A percentile compares a stretch with the other conserved stretches of the same genome.
These are phyloP conservation scores for Acanthurus tractus DNA, from an alignment of 2,797 vertebrate species.

Conservation along the genomic window DNA sequence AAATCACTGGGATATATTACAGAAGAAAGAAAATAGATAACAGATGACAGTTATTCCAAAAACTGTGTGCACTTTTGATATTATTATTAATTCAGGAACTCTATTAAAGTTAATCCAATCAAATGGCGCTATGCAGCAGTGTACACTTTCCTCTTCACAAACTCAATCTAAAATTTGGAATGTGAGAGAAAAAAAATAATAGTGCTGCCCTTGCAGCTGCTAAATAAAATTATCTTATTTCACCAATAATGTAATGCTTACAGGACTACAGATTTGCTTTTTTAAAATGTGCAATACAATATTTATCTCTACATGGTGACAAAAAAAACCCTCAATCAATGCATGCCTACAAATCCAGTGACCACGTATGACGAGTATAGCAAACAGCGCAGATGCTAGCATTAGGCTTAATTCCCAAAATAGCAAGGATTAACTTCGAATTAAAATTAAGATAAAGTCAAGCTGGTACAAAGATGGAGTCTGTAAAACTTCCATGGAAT, in stretches of 20 bases:
- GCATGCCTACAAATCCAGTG: slow-evolving; percentile 61
- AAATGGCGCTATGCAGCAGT: slow-evolving; percentile 17
- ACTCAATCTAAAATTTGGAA: slow-evolving; percentile 37
- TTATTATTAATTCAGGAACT: background rate
- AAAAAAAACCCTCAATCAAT: slow-evolving; percentile 48
- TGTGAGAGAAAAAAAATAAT: slow-evolving; percentile 15
- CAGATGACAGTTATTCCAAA: background rate
- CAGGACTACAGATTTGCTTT: slow-evolving; percentile 12
- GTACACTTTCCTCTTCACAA: slow-evolving; percentile 13
- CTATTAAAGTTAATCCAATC: slow-evolving; percentile 3
- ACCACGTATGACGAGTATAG: slow-evolving; percentile 58
- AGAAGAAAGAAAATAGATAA: background rate
- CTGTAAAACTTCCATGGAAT: slow-evolving; percentile 70
- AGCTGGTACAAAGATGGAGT: slow-evolving; percentile 70
- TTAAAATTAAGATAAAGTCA: slow-evolving; percentile 81
- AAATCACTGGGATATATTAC: background rate
- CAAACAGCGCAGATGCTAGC: slow-evolving; percentile 77
- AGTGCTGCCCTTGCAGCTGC: slow-evolving; percentile 1
- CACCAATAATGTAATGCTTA: slow-evolving; percentile 2
- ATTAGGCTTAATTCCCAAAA: slow-evolving; percentile 80
- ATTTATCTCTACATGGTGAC: slow-evolving; percentile 23
- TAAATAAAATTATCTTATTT: slow-evolving; percentile 13
- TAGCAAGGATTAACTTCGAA: slow-evolving; percentile 81
- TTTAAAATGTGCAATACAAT: background rate
- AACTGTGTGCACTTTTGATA: background rate